phyloP scores from a whole-genome alignment of 2,113 vertebrate species.

The Passerina amoena region DNA sequence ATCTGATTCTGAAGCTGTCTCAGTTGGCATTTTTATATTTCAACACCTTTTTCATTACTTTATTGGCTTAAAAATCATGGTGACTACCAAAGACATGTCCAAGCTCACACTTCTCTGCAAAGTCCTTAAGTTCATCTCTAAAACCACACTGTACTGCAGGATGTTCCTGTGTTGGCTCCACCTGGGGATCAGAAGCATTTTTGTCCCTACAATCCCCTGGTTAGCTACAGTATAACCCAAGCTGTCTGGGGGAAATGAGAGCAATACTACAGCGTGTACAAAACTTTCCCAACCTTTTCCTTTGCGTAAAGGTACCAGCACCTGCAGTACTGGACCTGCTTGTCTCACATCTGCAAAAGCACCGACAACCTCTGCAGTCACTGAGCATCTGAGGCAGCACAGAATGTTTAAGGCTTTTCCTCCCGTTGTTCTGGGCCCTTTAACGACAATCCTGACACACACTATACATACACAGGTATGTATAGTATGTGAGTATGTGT shows the following conservation, averaged over 20 bases:
- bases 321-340: not conserved
- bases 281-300: not conserved
- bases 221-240: not conserved
- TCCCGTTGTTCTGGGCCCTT: not conserved
- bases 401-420: not conserved
- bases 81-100: accelerated
- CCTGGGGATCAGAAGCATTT: not conserved
- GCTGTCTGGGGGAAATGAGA: not conserved
- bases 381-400: not conserved
- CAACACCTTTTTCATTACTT: not conserved
- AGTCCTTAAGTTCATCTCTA: not conserved
- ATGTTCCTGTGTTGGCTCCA: not conserved
- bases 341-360: not conserved
- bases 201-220: not conserved
- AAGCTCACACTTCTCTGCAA: not conserved
- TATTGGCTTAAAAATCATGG: not conserved
- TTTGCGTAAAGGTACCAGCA: not conserved
- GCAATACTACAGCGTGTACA: not conserved
- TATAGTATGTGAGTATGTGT: too few relatives aligned
- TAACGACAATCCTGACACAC: not conserved
- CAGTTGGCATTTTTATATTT: not conserved
- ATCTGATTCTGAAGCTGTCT: not conserved
- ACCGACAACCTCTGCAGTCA: not conserved
- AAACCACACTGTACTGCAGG: not conserved
- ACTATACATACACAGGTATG: accelerated